Evolutionary conservation across 2,888 invertebrate species (phyloP), one percentile per base, ranked within the genome.

Genomic region (Scaptomyza reducta): DNA sequence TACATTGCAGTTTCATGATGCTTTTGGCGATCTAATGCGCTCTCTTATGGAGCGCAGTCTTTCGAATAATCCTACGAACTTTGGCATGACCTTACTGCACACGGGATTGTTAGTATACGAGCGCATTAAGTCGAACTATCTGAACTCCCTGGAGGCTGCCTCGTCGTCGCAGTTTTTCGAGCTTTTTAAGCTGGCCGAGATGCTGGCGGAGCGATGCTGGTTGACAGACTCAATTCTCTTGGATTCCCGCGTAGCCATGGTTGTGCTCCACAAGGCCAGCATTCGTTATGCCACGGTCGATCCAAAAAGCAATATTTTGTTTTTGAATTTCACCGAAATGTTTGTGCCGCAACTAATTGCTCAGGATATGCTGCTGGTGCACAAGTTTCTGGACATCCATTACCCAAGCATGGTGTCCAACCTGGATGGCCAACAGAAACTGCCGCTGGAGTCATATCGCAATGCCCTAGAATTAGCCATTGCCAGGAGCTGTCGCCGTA

Each of bases 1-100:
- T 27, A 9, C 1, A 3, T 6, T 22, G 1, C 22, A 76, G 76
- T 67, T 33, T 14, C n/a, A 67, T 45, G 9, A 45, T 0, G 11
- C 41, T 0, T 86, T 55, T 50, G 82, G 82, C 0, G 86, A 86
- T 40, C 25, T 83, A n/a, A 51, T 83, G 61, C 67, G 54, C 1
- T 25, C 68, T 1, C 44, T 70, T 25, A 35, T 83, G 47, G 77
- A 86, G 42, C 71, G 18, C 25, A 47, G 64, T 0, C 11, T 83
- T n/a, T 0, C 41, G 0, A 25, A 56, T 0, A 83, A 80, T 64
- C 25, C 66, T 1, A 14, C 66, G 1, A 64, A 86, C 38, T 80
- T 58, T 33, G 86, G 78, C 14, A 83, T 83, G 86, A 69, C 82
- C 7, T 13, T 86, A n/a, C 38, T 83, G 54, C 83, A 83, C 54